phyloP scores from a whole-genome alignment of 2,888 invertebrate genomes.

The Coremacera marginata region DNA sequence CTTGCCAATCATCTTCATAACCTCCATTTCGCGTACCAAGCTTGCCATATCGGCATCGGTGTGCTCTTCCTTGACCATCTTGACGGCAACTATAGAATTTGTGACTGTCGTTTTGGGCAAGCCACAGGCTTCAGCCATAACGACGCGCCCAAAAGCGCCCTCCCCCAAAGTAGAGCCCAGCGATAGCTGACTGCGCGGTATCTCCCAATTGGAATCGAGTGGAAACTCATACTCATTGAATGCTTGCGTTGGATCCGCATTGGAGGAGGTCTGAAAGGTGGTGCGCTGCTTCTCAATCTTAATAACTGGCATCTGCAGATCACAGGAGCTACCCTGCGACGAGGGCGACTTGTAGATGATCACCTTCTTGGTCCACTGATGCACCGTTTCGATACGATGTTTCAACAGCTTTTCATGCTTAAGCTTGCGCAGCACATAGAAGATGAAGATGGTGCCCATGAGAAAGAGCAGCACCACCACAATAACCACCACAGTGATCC shows the following conservation, averaged over 20 bases:
- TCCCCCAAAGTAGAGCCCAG: slow-evolving; percentile 92
- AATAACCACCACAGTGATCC: slow-evolving; percentile 73
- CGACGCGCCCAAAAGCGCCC: slow-evolving; percentile 98
- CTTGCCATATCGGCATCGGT: slow-evolving; percentile 98
- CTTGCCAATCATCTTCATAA: slow-evolving; percentile 98
- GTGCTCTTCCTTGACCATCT: slow-evolving; percentile 98
- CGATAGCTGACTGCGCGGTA: slow-evolving; percentile 81
- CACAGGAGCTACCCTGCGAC: slow-evolving; percentile 65
- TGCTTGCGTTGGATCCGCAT: slow-evolving; percentile 75
- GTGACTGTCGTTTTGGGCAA: slow-evolving; percentile 50
- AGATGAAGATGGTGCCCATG: slow-evolving; percentile 67
- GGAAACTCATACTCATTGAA: slow-evolving; percentile 96
- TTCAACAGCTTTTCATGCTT: slow-evolving; percentile 86
- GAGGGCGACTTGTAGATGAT: slow-evolving; percentile 83
- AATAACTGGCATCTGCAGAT: slow-evolving; percentile 82
- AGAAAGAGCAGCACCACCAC: slow-evolving; percentile 72
- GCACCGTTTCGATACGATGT: slow-evolving; percentile 84
- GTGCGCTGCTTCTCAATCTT: slow-evolving; percentile 90
- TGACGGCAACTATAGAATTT: slow-evolving; percentile 90
- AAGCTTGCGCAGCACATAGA: slow-evolving; percentile 78
- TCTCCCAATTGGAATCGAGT: slow-evolving; percentile 95
- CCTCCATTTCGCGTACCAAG: slow-evolving; percentile 97
- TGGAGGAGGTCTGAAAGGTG: slow-evolving; percentile 75
- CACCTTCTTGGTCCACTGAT: slow-evolving; percentile 92
- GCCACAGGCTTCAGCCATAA: slow-evolving; percentile 86